Base-by-base conservation (phyloP, 2,797 vertebrate genomes). In the Rhodeus uyekii region DNA sequence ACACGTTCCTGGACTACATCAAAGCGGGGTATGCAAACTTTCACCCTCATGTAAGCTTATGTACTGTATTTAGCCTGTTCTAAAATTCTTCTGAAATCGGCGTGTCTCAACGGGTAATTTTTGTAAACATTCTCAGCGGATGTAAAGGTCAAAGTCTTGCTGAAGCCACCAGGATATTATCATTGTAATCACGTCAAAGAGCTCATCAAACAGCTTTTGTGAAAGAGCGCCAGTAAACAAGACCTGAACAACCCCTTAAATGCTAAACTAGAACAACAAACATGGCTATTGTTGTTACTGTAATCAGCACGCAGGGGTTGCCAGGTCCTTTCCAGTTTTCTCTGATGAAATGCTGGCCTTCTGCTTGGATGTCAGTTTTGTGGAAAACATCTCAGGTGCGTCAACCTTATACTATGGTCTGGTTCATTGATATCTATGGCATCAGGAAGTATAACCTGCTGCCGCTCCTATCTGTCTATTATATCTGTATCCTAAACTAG, bases 1-100 rank as follows among this genome's bases (percentile, higher is more conserved):
- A 96, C 91, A 98, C 97, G 0, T 99, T 99, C 92, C 94, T 99
- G 73, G 97, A 99, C 90, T 99, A 99, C 93, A 99, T 99, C 91
- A 97, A 96, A 93, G 97, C 96, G 92, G 97, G 97, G 97, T 98
- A 92, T 96, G 97, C 68, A 76, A 65, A 81, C 72, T 58, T 77
- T 67, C 65, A 46, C 65, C 63, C 16, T 34, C 61, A 55, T 46
- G 42, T 61, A 61, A 39, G 27, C 32, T 27, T 65, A 53, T 55
- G 19, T 39, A 36, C 61, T 67, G 44, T 38, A 27, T 44, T 60
- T 42, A 64, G 9, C 10, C 34, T 76, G 42, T 58, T 68, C 36
- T 36, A 27, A 58, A 76, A 67, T 53, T 27, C 63, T 58, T 55
- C 39, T 68, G 63, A 42, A 44, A 75, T 81, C 64, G 27, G 64